phyloP scores from a whole-genome alignment of 2,113 vertebrate species.

The Eulemur macaco region DNA sequence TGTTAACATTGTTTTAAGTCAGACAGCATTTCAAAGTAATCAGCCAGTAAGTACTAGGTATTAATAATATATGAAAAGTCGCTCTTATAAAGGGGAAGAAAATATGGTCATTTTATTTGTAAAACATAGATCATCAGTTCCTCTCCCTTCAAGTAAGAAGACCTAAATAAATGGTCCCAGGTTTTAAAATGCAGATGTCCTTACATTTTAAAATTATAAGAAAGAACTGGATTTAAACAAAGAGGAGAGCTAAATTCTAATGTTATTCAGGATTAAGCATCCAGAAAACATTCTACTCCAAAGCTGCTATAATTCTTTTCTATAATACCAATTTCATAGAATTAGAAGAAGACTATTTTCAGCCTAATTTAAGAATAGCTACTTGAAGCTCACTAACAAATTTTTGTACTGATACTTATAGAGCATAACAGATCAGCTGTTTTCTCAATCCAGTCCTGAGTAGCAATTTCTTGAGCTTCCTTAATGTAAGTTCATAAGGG shows the following conservation, averaged over 20 bases:
- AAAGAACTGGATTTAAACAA: constrained; percentile 18
- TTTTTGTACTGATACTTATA: neutral
- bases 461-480: neutral
- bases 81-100: neutral
- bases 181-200: neutral
- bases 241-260: neutral
- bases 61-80: neutral
- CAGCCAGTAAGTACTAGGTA: too few species aligned
- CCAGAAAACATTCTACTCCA: neutral
- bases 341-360: neutral
- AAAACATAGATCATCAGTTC: neutral
- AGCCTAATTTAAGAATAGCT: neutral
- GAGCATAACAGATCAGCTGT: neutral
- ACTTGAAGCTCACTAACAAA: neutral
- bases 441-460: neutral
- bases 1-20: neutral
- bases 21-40: neutral
- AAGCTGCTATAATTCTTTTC: neutral
- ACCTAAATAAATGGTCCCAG: neutral
- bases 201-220: neutral
- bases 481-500: neutral
- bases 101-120: neutral
- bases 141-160: neutral
- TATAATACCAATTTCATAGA: neutral
- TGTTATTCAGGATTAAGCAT: neutral